Evolutionary conservation across 2,797 vertebrate species (phyloP).

Genomic region (Macrochelys suwanniensis): DNA sequence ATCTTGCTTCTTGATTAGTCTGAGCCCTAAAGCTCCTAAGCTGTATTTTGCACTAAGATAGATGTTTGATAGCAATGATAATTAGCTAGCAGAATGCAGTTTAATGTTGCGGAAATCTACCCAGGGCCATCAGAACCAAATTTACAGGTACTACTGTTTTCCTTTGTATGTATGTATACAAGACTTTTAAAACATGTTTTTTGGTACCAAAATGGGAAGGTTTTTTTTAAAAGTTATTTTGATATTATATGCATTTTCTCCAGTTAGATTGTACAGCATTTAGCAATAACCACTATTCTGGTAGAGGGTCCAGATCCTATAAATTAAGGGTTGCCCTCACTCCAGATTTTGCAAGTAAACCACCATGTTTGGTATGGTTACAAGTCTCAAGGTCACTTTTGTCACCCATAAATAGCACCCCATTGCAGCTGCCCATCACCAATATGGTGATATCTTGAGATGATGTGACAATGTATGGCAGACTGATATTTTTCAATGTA

Average conservation of each 20-base stretch:
- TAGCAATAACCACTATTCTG: neutral
- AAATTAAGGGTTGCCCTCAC: neutral
- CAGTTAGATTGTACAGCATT: neutral
- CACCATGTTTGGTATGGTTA: neutral
- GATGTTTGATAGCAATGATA: slow-evolving; percentile 54
- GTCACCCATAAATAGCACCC: neutral
- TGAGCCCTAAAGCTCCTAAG: slow-evolving; percentile 73
- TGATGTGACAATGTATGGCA: neutral
- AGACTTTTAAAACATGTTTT: neutral
- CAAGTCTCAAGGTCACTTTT: neutral
- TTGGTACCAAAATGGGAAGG: neutral
- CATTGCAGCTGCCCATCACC: neutral
- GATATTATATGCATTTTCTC: neutral
- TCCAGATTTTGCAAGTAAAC: neutral
- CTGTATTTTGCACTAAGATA: slow-evolving; percentile 54
- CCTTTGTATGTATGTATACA: neutral
- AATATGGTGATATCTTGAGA: neutral
- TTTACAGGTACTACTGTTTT: neutral
- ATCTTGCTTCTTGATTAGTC: slow-evolving; percentile 69
- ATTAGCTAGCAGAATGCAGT: slow-evolving; percentile 48
- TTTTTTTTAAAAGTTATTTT: neutral
- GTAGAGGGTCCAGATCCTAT: neutral
- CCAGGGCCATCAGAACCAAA: neutral
- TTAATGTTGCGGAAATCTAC: neutral
- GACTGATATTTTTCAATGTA: neutral